Percentiles rank a stretch among this genome's conserved stretches.
phyloP scores from a whole-genome alignment of 2,797 vertebrate genomes.

The Parauchenoglanis ngamensis region DNA sequence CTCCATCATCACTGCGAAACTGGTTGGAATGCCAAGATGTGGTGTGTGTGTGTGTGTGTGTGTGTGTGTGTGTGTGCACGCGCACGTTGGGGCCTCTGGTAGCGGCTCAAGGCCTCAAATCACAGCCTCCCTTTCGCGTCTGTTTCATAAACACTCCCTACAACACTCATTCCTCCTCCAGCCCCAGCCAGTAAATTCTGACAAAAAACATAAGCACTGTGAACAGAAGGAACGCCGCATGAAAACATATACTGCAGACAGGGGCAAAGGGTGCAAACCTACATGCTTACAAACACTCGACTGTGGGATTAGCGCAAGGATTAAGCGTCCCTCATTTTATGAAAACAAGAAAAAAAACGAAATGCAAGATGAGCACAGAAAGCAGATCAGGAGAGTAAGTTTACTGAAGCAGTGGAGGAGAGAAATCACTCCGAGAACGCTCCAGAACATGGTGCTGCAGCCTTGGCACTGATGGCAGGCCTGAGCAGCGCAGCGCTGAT shows the following conservation, averaged over 20 bases:
- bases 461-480: conserved; percentile 38
- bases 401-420: not conserved
- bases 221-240: conserved; percentile 61
- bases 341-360: conserved; percentile 41
- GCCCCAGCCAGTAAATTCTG: conserved; percentile 54
- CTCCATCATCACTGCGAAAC: conserved; percentile 73
- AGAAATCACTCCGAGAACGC: conserved; percentile 32
- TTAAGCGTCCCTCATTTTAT: conserved; percentile 32
- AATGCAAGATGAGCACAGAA: not conserved
- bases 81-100: conserved; percentile 57
- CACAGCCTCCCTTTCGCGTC: conserved; percentile 59
- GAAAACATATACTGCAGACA: conserved; percentile 62
- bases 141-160: conserved; percentile 59
- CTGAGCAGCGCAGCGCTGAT: conserved; percentile 29
- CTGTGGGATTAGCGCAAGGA: not conserved
- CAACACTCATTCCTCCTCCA: conserved; percentile 40
- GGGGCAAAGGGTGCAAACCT: conserved; percentile 46
- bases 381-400: not conserved
- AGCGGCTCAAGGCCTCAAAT: conserved; percentile 64
- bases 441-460: conserved; percentile 41
- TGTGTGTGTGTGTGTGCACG: not conserved
- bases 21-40: conserved; percentile 48
- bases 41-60: conserved; percentile 17
- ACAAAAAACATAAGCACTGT: conserved; percentile 59
- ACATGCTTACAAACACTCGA: conserved; percentile 7